Base-by-base conservation (phyloP, 2,797 vertebrate genomes). In the Apogon talboti region DNA sequence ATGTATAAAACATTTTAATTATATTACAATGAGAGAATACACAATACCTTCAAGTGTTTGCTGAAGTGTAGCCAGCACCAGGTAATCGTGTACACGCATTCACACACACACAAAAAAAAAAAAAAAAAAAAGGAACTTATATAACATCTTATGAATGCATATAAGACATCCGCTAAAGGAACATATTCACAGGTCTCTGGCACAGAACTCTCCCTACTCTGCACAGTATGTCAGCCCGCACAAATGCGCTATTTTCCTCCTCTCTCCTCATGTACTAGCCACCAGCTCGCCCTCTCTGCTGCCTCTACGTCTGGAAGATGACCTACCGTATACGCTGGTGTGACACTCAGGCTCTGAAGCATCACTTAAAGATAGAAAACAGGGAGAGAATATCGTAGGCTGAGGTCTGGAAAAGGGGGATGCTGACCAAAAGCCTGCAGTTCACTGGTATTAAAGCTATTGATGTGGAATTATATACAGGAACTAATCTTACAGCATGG, bases 1-100 rank as follows among this genome's bases (percentile, higher is more conserved):
- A 89, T 92, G 88, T 96, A 95, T 94, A 96, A 97, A 96, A 96
- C 92, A 89, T 92, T 93, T 94, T 95, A 92, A 94, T 97, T 96
- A 94, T 96, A 90, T 95, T 95, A 95, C 94, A 96, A 95, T 63
- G 80, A 95, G 92, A 94, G 90, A 91, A 93, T 83, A 93, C 94
- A 95, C 93, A 92, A 93, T 89, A 92, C 87, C 88, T 90, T 92
- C 87, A 78, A 78, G 91, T 76, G 91, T 90, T 91, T 89, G 93
- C 94, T 90, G 82, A 89, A 84, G 79, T 0, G 59, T 85, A 93
- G 93, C 87, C 53, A 94, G 94, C 91, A 93, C 94, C 92, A 83
- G 85, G 93, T 92, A 90, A 60, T 82, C 21, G 47, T 89, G 87
- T 78, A 86, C 79, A 65, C 65, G 19, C 82, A 28, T 84, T 88